phyloP scores from a whole-genome alignment of 1,140 invertebrate species.

The Caenorhabditis brenneri region DNA sequence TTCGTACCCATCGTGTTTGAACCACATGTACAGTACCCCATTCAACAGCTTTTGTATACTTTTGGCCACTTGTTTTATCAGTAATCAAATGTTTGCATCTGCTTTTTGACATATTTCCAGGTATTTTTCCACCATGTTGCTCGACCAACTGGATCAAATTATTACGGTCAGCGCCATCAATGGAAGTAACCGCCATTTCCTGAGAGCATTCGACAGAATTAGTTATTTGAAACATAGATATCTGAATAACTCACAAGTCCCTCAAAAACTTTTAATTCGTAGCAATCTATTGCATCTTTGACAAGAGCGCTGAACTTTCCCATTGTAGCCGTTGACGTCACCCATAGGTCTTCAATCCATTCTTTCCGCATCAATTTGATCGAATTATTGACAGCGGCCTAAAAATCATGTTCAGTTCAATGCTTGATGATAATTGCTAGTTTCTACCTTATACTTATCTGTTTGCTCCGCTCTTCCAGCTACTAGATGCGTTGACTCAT shows the following conservation, averaged over 20 bases:
- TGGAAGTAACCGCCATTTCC: slow-evolving; percentile 16
- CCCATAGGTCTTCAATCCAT: slow-evolving; percentile 45
- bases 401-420: background rate
- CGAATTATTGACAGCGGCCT: background rate
- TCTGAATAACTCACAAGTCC: background rate
- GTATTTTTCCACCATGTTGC: slow-evolving; percentile 34
- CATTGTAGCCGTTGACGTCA: background rate
- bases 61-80: slow-evolving; percentile 30
- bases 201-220: background rate
- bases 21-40: slow-evolving; percentile 37
- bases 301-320: background rate
- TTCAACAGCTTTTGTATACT: slow-evolving; percentile 42
- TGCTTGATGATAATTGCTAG: background rate
- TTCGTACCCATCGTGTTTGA: slow-evolving; percentile 31
- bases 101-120: slow-evolving; percentile 35
- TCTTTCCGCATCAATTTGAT: background rate
- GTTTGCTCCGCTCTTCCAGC: background rate
- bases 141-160: slow-evolving; percentile 34
- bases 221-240: background rate
- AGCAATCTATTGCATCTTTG: background rate
- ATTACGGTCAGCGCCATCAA: slow-evolving; percentile 9
- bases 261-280: background rate
- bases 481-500: slow-evolving; percentile 23
- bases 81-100: slow-evolving; percentile 44
- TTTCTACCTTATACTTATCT: slow-evolving; percentile 36